phyloP scores from a whole-genome alignment of 2,113 vertebrate genomes.

The Gnathonemus longibarbis region DNA sequence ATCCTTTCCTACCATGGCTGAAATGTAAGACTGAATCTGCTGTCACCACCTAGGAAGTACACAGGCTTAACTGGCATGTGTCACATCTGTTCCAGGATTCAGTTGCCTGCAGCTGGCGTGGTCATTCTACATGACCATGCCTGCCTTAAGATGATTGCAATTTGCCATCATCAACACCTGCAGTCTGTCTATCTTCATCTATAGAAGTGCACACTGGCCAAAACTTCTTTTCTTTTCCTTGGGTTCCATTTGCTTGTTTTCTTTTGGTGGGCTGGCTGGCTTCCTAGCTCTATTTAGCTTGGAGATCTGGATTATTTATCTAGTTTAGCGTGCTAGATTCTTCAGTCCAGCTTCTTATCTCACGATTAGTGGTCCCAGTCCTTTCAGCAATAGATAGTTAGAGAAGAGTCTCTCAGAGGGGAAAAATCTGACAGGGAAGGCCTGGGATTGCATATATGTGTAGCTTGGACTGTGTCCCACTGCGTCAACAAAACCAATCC shows the following conservation, averaged over 20 bases:
- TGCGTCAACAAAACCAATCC: not conserved
- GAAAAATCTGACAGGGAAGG: not conserved
- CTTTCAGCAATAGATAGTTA: not conserved
- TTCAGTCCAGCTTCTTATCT: not conserved
- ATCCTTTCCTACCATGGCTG: not conserved
- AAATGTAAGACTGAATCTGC: not conserved
- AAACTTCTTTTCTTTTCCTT: not conserved
- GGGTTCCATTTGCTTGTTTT: not conserved
- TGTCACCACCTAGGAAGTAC: not conserved
- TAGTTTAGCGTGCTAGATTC: not conserved
- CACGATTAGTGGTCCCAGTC: not conserved
- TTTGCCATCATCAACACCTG: not conserved
- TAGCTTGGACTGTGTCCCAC: not conserved
- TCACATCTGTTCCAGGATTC: not conserved
- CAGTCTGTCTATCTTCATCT: not conserved
- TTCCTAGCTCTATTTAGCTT: not conserved
- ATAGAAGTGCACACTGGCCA: not conserved
- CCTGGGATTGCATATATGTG: not conserved
- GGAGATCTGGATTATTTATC: not conserved
- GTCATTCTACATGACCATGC: not conserved
- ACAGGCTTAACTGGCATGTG: not conserved
- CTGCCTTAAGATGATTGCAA: not conserved
- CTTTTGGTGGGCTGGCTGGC: not conserved
- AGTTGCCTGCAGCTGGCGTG: not conserved
- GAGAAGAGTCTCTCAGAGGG: not conserved